phyloP scores from a whole-genome alignment of 2,797 vertebrate species.

The Pogoniulus pusillus region DNA sequence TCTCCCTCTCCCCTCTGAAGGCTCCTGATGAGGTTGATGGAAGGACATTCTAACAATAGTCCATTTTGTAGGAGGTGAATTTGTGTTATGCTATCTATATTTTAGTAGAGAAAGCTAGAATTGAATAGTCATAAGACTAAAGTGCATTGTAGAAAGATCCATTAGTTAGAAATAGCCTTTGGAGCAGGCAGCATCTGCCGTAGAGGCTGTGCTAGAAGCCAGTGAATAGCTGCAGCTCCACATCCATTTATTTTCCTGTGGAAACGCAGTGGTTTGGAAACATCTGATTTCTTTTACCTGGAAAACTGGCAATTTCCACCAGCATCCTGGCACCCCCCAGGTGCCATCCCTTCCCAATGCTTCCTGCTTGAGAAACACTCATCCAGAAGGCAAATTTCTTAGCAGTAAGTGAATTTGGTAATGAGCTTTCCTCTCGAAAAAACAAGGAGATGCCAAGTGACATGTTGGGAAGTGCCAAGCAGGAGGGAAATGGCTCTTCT shows the following conservation, averaged over 20 bases:
- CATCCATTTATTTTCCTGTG: conserved; percentile 2
- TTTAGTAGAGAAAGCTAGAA: conserved; percentile 43
- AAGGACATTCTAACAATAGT: conserved; percentile 60
- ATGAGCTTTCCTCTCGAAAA: background rate
- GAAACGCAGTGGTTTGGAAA: background rate
- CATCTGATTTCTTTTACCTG: background rate
- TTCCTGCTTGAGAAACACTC: background rate
- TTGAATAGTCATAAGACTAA: conserved; percentile 28
- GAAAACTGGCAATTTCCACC: background rate
- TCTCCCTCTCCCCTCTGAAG: background rate
- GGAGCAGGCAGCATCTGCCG: conserved; percentile 34
- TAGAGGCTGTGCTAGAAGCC: background rate
- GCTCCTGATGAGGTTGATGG: conserved; percentile 37
- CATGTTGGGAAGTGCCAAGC: conserved; percentile 23
- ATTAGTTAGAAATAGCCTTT: conserved; percentile 48
- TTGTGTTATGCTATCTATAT: conserved; percentile 56
- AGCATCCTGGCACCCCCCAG: background rate
- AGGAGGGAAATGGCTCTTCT: conserved; percentile 43
- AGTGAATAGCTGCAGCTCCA: conserved; percentile 14
- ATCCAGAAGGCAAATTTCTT: conserved; percentile 4
- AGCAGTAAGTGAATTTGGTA: conserved; percentile 31
- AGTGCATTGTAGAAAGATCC: conserved; percentile 28
- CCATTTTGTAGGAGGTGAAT: conserved; percentile 28
- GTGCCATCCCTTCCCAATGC: background rate
- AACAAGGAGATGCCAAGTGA: conserved; percentile 13